Conservation (phyloP, 2,113 vertebrate species). For the Mus spicilegus region DNA sequence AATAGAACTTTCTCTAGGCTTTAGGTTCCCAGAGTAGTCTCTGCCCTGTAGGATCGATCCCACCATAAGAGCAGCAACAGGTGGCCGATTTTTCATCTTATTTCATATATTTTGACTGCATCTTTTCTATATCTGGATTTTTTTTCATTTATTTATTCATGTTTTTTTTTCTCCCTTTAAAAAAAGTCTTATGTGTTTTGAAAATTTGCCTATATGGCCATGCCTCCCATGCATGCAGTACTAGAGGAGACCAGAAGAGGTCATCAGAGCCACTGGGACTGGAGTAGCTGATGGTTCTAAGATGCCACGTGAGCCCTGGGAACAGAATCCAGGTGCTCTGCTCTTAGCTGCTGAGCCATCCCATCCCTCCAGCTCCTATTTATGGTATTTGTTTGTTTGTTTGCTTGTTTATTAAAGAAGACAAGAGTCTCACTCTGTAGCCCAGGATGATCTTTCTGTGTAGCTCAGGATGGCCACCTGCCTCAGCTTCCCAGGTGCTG, state of each 20-base stretch:
- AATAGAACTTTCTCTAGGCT: too few relatives aligned
- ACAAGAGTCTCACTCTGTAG: neutral
- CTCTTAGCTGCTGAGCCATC: neutral
- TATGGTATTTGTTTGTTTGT: neutral
- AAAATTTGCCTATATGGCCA: neutral
- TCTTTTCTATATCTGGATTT: neutral
- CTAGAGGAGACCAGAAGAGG: neutral
- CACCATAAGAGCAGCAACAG: neutral
- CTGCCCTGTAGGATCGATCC: neutral
- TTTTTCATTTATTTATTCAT: too few relatives aligned
- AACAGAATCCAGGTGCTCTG: neutral
- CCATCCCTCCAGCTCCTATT: neutral
- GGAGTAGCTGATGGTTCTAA: neutral
- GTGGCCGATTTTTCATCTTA: neutral
- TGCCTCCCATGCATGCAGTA: neutral
- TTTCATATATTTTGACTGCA: neutral
- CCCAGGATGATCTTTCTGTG: neutral
- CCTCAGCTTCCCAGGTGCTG: neutral
- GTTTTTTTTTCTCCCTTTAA: neutral
- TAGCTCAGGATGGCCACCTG: neutral
- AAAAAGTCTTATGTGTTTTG: neutral
- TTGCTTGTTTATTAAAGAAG: neutral
- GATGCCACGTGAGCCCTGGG: neutral
- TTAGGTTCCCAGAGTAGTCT: neutral
- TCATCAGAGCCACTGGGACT: neutral